Percentiles rank a stretch among this genome's conserved stretches.
Evolutionary conservation across 2,113 vertebrate species (phyloP).

Genomic region (Parotia lawesii): DNA sequence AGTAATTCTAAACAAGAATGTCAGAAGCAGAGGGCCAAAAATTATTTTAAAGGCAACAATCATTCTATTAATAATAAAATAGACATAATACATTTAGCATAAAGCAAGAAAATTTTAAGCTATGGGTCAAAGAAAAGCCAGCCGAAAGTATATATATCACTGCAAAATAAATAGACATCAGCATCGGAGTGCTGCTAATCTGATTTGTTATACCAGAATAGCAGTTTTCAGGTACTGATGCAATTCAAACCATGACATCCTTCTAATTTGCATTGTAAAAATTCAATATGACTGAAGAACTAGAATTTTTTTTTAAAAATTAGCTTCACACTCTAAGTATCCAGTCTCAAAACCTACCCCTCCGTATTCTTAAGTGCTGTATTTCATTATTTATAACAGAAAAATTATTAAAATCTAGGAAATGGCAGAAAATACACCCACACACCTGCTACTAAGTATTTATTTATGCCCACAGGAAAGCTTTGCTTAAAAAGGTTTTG

Average conservation of each 20-base stretch:
- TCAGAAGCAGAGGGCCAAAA: not conserved
- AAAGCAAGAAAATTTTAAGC: not conserved
- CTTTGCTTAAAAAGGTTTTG: not conserved
- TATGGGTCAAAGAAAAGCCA: not conserved
- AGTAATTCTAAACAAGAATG: not conserved
- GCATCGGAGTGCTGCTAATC: not conserved
- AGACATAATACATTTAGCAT: not conserved
- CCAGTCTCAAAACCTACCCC: not conserved
- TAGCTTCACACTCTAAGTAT: not conserved
- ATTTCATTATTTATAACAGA: not conserved
- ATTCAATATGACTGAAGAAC: not conserved
- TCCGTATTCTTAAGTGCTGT: not conserved
- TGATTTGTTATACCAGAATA: not conserved
- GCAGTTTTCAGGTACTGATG: not conserved
- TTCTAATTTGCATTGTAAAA: not conserved
- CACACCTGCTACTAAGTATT: not conserved
- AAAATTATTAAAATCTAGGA: not conserved
- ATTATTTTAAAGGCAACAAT: not conserved
- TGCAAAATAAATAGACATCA: not conserved
- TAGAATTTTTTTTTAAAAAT: not conserved
- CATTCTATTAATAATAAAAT: not conserved
- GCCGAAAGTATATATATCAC: not conserved
- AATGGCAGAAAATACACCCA: slow-evolving; percentile 1
- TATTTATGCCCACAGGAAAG: not conserved
- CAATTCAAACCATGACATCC: not conserved